Percentiles rank a stretch among this genome's conserved stretches.
These are phyloP conservation scores for Probaryconus sp. DNA, from an alignment of 1,140 invertebrate species.

Conservation along the genomic window DNA sequence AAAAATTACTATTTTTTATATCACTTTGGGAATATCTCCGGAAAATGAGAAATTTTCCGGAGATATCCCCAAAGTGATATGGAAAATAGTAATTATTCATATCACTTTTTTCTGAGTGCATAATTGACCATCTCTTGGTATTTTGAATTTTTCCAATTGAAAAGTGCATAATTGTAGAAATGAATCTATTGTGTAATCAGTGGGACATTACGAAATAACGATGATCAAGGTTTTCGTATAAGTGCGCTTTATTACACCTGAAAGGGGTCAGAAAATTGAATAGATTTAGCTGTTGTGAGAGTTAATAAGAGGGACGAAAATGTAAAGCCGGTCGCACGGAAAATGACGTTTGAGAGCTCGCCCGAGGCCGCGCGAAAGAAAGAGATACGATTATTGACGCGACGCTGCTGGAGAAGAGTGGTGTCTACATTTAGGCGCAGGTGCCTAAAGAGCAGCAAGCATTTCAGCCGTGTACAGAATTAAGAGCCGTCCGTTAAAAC, in stretches of 20 bases:
- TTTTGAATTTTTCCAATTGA: no score
- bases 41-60: no score
- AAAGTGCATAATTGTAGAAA: not conserved
- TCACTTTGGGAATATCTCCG: no score
- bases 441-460: slow-evolving; percentile 44
- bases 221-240: slow-evolving; percentile 23
- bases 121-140: no score
- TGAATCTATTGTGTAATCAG: not conserved
- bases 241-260: slow-evolving; percentile 29
- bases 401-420: slow-evolving; percentile 26
- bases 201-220: not conserved
- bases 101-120: no score
- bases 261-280: slow-evolving; percentile 40
- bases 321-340: slow-evolving; percentile 48
- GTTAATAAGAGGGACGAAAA: slow-evolving; percentile 41
- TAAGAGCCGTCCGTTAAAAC: slow-evolving; percentile 42
- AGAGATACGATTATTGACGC: slow-evolving; percentile 57
- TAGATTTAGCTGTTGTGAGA: slow-evolving; percentile 44
- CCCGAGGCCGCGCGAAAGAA: slow-evolving; percentile 40
- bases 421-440: slow-evolving; percentile 56
- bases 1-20: no score
- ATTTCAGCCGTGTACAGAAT: slow-evolving; percentile 45
- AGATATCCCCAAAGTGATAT: no score
- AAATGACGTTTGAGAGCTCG: slow-evolving; percentile 47
- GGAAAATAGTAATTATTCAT: no score